Conservation (phyloP, 1,140 invertebrate genomes). For the Leptinotarsa texana region DNA sequence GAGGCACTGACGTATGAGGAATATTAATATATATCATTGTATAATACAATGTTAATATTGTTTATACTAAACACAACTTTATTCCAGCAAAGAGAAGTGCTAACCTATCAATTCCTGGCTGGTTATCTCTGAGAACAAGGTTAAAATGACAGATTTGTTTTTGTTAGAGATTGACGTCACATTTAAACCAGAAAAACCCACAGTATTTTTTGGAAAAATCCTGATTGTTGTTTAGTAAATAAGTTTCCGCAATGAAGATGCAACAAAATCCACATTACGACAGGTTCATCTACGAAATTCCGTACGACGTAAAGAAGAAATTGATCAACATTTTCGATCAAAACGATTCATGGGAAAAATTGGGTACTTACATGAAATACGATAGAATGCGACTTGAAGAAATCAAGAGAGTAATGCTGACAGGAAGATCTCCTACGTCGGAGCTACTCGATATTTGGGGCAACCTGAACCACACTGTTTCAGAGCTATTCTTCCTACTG, state of each 20-base stretch:
- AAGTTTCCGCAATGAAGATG: background rate
- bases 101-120: too few species aligned
- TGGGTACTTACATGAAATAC: slow-evolving; percentile 61
- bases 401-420: slow-evolving; percentile 45
- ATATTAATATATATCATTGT: too few species aligned
- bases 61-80: too few species aligned
- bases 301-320: slow-evolving; percentile 67
- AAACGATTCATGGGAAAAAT: slow-evolving; percentile 78
- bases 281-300: slow-evolving; percentile 68
- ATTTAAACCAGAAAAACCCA: too few species aligned
- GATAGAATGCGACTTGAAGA: slow-evolving; percentile 62
- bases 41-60: too few species aligned
- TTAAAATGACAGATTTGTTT: too few species aligned
- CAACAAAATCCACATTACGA: background rate
- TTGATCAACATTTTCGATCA: slow-evolving; percentile 78
- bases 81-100: too few species aligned
- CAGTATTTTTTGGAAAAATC: background rate
- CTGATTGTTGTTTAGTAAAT: background rate
- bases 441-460: slow-evolving; percentile 78
- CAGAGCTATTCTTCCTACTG: slow-evolving; percentile 73
- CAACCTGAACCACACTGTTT: slow-evolving; percentile 76
- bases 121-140: too few species aligned
- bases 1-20: too few species aligned
- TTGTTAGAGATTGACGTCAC: too few species aligned
- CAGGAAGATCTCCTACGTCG: slow-evolving; percentile 71